Evolutionary conservation across 2,888 invertebrate genomes (phyloP), one percentile per base, ranked within the genome.

Genomic region (Busseola fusca): DNA sequence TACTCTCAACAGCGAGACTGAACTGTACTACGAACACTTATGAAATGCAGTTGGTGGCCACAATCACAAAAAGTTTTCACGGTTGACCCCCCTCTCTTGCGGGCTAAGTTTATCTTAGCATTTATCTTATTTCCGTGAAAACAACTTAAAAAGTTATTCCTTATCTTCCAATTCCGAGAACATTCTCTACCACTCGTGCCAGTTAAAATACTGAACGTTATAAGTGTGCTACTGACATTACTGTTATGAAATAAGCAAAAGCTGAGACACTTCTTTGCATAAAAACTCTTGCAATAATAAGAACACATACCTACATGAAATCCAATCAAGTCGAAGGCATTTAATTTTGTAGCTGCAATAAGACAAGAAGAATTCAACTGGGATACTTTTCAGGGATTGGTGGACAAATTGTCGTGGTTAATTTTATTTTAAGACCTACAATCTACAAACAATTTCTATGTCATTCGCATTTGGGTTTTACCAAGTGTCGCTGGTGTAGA

Each of bases 71-170:
- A 89, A 90, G 87, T 89, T 90, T 91, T 89, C 88, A 88, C 88
- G 85, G 87, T 82, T 89, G 89, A 89, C 89, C 89, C 52, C n/a
- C 87, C 37, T 80, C 86, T 80, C 86, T 83, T 80, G 78, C 76
- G 78, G 68, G 81, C 83, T 82, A 84, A 83, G 88, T 91, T 93
- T 92, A 95, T 95, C 94, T 89, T 80, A 85, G 80, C 89, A 90
- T 91, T 93, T 92, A 94, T 94, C 94, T 92, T 82, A 89, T 90
- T 95, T 93, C 93, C 91, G 89, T 91, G 93, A 92, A 95, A 92
- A 91, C 88, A 88, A 88, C 89, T 91, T 88, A 86, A 90, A 90
- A 89, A 85, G 74, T 86, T 84, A 86, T 85, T 84, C 81, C 87
- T 92, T 93, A 92, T 92, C 92, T 91, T 86, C 72, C 68, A 69